Conservation (phyloP, 2,113 vertebrate species). For the Saimiri boliviensis region DNA sequence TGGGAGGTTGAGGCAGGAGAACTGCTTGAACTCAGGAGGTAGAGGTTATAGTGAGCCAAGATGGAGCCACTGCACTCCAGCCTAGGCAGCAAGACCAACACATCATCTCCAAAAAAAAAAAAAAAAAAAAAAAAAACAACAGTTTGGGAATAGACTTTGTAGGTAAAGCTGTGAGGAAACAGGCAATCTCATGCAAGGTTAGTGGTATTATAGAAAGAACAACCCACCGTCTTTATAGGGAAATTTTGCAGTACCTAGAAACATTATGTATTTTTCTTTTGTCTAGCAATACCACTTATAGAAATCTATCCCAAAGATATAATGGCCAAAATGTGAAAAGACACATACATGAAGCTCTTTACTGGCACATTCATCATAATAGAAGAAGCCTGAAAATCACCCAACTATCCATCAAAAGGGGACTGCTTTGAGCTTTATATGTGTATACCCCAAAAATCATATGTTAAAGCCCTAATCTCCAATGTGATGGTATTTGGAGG, state of each 20-base stretch:
- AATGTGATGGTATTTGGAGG: not conserved
- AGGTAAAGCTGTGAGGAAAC: not conserved
- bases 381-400: not conserved
- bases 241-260: not conserved
- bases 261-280: not conserved
- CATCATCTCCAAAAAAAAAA: too few relatives aligned
- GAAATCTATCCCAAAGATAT: not conserved
- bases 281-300: not conserved
- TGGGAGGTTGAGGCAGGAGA: too few relatives aligned
- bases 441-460: not conserved
- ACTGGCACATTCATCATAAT: not conserved
- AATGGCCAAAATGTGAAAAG: not conserved
- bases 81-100: too few relatives aligned
- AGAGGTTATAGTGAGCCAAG: too few relatives aligned
- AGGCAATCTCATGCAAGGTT: not conserved
- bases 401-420: not conserved
- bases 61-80: too few relatives aligned
- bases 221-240: not conserved
- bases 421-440: not conserved
- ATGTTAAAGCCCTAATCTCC: not conserved
- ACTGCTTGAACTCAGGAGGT: too few relatives aligned
- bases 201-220: not conserved
- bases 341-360: too few relatives aligned
- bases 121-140: too few relatives aligned
- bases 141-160: not conserved